A percentile compares a stretch with the other conserved stretches of the same genome.
Conservation (phyloP, 1,140 invertebrate genomes). For the Limonius californicus region DNA sequence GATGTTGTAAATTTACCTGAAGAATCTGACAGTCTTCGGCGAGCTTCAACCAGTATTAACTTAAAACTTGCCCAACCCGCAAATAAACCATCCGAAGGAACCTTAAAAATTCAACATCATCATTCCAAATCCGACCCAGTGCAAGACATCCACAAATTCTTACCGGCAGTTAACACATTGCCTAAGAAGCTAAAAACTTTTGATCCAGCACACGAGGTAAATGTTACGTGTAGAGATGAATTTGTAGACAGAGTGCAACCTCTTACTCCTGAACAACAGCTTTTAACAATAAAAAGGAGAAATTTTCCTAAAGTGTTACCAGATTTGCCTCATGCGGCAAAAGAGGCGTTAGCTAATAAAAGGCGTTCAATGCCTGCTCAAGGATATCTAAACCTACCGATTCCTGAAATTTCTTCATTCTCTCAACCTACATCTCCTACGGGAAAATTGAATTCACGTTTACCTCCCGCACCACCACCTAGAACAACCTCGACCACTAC, state of each 20-base stretch:
- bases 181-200: slow-evolving; percentile 47
- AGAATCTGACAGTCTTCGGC: slow-evolving; percentile 39
- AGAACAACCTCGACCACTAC: slow-evolving; percentile 60
- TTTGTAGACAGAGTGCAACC: slow-evolving; percentile 41
- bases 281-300: slow-evolving; percentile 66
- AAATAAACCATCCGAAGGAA: slow-evolving; percentile 4
- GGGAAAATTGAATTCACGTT: slow-evolving; percentile 41
- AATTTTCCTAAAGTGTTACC: slow-evolving; percentile 81
- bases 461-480: slow-evolving; percentile 58
- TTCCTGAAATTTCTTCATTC: slow-evolving; percentile 39
- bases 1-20: slow-evolving; percentile 41
- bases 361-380: slow-evolving; percentile 53
- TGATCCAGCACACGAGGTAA: slow-evolving; percentile 59
- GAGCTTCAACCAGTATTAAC: slow-evolving; percentile 50
- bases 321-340: slow-evolving; percentile 55
- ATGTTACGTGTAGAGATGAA: slow-evolving; percentile 65
- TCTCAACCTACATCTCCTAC: slow-evolving; percentile 47
- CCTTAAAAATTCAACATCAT: slow-evolving; percentile 59
- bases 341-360: slow-evolving; percentile 47
- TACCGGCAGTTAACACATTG: slow-evolving; percentile 4
- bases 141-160: slow-evolving; percentile 51
- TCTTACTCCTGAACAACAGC: slow-evolving; percentile 63
- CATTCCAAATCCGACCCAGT: slow-evolving; percentile 73
- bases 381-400: slow-evolving; percentile 47
- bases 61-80: slow-evolving; percentile 42